Evolutionary conservation across 2,888 invertebrate genomes (phyloP).

Genomic region (Leuctra nigra): DNA sequence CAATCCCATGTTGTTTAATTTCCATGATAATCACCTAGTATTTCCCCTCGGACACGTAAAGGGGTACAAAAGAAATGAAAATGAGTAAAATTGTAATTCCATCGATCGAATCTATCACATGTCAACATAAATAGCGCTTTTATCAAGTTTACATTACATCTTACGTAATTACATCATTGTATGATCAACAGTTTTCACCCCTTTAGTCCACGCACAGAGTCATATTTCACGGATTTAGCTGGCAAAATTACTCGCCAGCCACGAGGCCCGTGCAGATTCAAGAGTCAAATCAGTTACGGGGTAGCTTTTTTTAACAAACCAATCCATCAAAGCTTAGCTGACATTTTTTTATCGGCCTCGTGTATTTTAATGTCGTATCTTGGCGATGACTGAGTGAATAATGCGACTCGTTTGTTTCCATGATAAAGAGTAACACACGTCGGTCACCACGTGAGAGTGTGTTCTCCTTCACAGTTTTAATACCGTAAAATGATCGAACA

Average conservation of each 20-base stretch:
- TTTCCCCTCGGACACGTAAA: neutral
- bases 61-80: neutral
- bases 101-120: neutral
- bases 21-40: too few species aligned
- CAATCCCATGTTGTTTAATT: too few species aligned
- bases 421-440: conserved; percentile 13
- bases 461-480: neutral
- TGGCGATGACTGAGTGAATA: conserved; percentile 26
- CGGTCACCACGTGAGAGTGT: neutral
- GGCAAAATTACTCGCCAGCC: neutral
- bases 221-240: neutral
- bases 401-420: conserved; percentile 17
- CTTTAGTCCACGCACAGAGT: neutral
- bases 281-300: neutral
- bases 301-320: neutral
- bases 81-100: neutral
- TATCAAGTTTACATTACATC: conserved; percentile 4
- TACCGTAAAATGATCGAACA: conserved; percentile 4
- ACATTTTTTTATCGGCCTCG: neutral
- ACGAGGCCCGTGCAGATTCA: neutral
- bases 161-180: neutral
- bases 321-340: conserved; percentile 14
- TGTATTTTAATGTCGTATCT: conserved; percentile 19
- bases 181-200: neutral
- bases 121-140: neutral